These are phyloP conservation scores for Semicossyphus pulcher DNA, from an alignment of 2,113 vertebrate genomes.

Conservation along the genomic window DNA sequence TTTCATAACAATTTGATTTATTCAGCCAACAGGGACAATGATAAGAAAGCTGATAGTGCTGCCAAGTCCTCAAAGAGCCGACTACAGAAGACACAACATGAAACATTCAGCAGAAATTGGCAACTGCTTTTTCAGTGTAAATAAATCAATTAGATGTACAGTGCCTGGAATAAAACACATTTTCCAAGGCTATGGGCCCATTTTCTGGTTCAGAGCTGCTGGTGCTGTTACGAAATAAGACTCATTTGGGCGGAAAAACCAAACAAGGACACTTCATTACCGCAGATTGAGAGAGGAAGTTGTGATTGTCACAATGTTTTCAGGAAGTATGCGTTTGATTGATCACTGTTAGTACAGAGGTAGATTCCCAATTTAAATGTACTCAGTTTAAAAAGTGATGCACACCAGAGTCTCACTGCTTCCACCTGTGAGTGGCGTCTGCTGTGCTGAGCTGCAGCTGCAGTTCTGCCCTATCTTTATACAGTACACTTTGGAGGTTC, in stretches of 20 bases:
- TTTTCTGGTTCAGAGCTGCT: slow-evolving; percentile 72
- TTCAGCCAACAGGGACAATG: slow-evolving; percentile 69
- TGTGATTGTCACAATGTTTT: slow-evolving; percentile 32
- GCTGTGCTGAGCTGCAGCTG: too few relatives aligned
- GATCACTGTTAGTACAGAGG: slow-evolving; percentile 8
- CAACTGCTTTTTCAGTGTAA: slow-evolving; percentile 63
- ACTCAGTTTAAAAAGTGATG: background rate
- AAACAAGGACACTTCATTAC: slow-evolving; percentile 56
- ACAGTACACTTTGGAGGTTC: too few relatives aligned
- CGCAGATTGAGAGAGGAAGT: slow-evolving; percentile 32
- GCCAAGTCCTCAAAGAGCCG: slow-evolving; percentile 74
- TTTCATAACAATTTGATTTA: slow-evolving; percentile 70
- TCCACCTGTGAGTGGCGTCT: too few relatives aligned
- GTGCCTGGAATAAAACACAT: slow-evolving; percentile 66
- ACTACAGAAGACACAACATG: slow-evolving; percentile 69
- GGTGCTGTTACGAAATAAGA: slow-evolving; percentile 48
- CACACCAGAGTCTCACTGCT: background rate
- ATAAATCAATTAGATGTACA: slow-evolving; percentile 75
- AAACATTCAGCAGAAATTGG: slow-evolving; percentile 74
- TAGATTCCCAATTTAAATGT: background rate
- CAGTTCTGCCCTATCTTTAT: too few relatives aligned
- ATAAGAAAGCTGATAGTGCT: slow-evolving; percentile 70
- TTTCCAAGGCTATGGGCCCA: slow-evolving; percentile 66
- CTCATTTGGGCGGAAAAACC: slow-evolving; percentile 59
- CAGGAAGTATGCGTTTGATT: slow-evolving; percentile 11